Percentiles rank a stretch among this genome's conserved stretches.
Evolutionary conservation across 2,888 invertebrate genomes (phyloP).

Genomic region (Mellilla xanthometata): DNA sequence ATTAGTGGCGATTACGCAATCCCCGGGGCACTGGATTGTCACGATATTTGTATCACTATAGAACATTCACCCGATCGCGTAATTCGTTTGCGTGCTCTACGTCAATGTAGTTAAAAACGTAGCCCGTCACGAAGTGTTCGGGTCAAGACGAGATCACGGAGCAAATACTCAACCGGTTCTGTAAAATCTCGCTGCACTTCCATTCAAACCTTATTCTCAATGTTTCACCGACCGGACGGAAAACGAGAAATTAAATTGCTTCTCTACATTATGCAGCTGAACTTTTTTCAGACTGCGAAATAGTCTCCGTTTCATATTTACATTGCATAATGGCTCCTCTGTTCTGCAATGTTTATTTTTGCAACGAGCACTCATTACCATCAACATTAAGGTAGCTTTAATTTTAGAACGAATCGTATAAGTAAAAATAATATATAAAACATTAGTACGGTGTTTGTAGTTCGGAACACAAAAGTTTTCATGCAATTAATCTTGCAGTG

Average conservation of each 20-base stretch:
- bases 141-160: conserved; percentile 52
- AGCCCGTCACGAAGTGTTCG: conserved; percentile 61
- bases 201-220: conserved; percentile 24
- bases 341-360: conserved; percentile 18
- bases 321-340: conserved; percentile 18
- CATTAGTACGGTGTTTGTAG: conserved; percentile 15
- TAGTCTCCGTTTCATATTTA: conserved; percentile 13
- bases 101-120: conserved; percentile 48
- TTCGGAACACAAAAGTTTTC: conserved; percentile 31
- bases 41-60: conserved; percentile 54
- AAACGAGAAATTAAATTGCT: conserved; percentile 6
- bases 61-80: conserved; percentile 61
- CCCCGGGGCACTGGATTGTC: conserved; percentile 48
- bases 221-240: conserved; percentile 8
- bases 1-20: conserved; percentile 53
- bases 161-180: conserved; percentile 56
- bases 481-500: conserved; percentile 47
- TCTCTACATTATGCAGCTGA: background rate
- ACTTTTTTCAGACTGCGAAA: conserved; percentile 13
- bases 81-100: conserved; percentile 57
- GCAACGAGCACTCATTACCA: conserved; percentile 13
- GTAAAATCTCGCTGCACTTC: conserved; percentile 33
- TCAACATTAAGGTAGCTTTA: conserved; percentile 13
- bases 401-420: conserved; percentile 5
- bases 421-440: background rate